Base-by-base conservation (phyloP, 2,113 vertebrate genomes). In the Albula goreensis region DNA sequence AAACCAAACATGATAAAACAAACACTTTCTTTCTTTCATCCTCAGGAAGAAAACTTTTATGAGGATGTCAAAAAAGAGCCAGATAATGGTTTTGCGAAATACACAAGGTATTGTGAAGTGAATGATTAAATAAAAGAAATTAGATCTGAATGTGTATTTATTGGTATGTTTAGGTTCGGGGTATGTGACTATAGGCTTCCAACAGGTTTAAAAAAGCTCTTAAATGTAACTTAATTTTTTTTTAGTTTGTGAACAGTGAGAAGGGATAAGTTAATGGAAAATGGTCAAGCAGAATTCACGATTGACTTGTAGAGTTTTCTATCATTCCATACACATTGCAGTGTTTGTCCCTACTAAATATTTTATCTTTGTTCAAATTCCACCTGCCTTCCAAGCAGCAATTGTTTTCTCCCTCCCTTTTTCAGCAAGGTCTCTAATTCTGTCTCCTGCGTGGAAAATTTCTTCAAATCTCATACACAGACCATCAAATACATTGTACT, bases 401-500 rank as follows among this genome's bases (percentile, higher is more conserved):
- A 78, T 52, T 4, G 48, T 48, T 41, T 83, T 84, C 8, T 86
- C 85, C 80, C 49, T 91, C 86, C 89, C 3, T 78, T 80, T 82
- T 88, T 84, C 83, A 96, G 96, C 77, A 83, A 94, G 79, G 85
- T 94, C 56, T 84, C 90, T 82, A 84, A 88, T 85, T 92, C 93
- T 17, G 80, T 95, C 83, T 92, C 88, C 10, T 92, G 84, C 70
- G 89, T 88, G 82, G 93, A 95, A 90, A 88, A 89, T 87, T 94
- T 92, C 85, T 48, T 93, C 82, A 94, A 93, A 85, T 57, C 88
- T 83, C 95, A 95, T 84, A 93, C 91, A 19, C 66, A 85, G 88
- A 90, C 88, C 80, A 89, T 96, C 86, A 96, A 94, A 87, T 90
- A 90, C 56, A 60, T 93, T 49, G 80, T 88, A 57, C 83, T 95